Percentiles rank a stretch among this genome's conserved stretches.
phyloP scores from a whole-genome alignment of 2,113 vertebrate genomes.

The Oncorhynchus clarkii region DNA sequence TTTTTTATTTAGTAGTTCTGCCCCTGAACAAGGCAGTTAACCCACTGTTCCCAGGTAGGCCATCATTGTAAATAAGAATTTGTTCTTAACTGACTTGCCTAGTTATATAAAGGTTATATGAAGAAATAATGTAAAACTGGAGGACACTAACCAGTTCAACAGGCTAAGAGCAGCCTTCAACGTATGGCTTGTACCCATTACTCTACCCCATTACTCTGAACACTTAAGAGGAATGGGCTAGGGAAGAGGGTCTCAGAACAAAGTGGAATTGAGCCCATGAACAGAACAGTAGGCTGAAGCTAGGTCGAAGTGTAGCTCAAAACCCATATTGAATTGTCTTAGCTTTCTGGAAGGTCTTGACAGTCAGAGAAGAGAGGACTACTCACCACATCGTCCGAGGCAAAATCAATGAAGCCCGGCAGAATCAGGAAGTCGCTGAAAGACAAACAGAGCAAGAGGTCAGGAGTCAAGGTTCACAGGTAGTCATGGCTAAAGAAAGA shows the following conservation, averaged over 20 bases:
- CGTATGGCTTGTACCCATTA: background rate
- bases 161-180: background rate
- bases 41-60: too few species aligned
- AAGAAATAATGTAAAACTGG: too few species aligned
- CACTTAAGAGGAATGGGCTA: background rate
- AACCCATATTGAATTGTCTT: too few species aligned
- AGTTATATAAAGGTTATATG: too few species aligned
- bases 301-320: background rate
- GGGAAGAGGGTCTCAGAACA: background rate
- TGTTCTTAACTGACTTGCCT: too few species aligned
- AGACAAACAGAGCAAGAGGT: conserved; percentile 51
- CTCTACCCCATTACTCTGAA: too few species aligned
- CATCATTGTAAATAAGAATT: too few species aligned
- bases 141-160: too few species aligned
- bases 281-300: background rate
- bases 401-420: conserved; percentile 72
- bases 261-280: background rate
- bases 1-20: too few species aligned
- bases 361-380: background rate
- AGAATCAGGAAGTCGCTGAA: conserved; percentile 73
- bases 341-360: background rate
- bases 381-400: conserved; percentile 74
- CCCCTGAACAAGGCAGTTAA: too few species aligned
- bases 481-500: background rate
- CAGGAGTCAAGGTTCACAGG: background rate